Percentiles rank a stretch among this genome's conserved stretches.
Conservation (phyloP, 2,888 invertebrate species). For the Steinernema carpocapsae region DNA sequence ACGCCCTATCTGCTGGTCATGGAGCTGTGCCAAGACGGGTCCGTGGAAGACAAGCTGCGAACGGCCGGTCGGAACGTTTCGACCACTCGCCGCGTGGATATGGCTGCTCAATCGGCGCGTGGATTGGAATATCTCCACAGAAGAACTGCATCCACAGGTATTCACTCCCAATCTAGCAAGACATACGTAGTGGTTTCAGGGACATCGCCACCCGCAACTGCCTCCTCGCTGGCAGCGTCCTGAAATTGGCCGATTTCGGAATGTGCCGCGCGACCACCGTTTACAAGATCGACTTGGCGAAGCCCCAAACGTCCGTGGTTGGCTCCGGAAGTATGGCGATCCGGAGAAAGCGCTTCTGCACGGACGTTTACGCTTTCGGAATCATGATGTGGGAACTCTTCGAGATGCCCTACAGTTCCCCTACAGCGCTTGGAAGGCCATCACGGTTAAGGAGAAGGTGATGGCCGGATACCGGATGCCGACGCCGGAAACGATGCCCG, state of each 20-base stretch:
- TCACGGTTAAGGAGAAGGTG: constrained; percentile 56
- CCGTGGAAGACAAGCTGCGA: constrained; percentile 53
- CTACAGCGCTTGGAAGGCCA: constrained; percentile 55
- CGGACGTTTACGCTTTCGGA: constrained; percentile 61
- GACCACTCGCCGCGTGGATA: constrained; percentile 41
- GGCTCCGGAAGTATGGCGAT: constrained; percentile 62
- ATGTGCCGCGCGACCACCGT: constrained; percentile 56
- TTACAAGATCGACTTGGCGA: constrained; percentile 53
- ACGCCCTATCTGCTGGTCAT: constrained; percentile 60
- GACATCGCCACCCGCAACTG: constrained; percentile 63
- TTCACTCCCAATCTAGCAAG: not conserved
- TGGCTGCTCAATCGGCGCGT: constrained; percentile 43
- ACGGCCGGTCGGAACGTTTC: constrained; percentile 30
- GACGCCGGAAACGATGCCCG: constrained; percentile 53
- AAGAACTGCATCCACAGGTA: constrained; percentile 44
- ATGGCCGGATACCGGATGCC: constrained; percentile 58
- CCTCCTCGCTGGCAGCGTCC: constrained; percentile 50
- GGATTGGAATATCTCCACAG: constrained; percentile 61
- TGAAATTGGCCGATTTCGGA: constrained; percentile 63
- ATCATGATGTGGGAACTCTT: constrained; percentile 59
- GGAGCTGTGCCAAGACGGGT: constrained; percentile 59
- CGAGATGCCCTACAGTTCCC: constrained; percentile 55
- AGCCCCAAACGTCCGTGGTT: constrained; percentile 63
- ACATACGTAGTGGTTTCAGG: not conserved
- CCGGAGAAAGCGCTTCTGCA: constrained; percentile 57